A percentile compares a stretch with the other conserved stretches of the same genome.
Conservation (phyloP, 2,888 invertebrate species). For the Drosophila barbarae region DNA sequence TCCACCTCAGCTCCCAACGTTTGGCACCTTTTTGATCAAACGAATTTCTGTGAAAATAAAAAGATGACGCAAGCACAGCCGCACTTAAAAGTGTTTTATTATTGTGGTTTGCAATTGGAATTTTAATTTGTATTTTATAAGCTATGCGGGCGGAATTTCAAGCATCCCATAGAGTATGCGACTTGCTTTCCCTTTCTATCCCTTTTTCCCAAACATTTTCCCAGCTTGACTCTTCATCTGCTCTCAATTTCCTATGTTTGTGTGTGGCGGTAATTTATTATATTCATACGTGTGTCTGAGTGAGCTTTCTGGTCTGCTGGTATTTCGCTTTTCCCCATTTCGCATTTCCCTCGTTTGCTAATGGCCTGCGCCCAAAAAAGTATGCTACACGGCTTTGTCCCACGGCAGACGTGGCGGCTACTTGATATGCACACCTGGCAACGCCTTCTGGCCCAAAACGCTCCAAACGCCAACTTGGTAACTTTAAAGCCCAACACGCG, state of each 20-base stretch:
- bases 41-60: constrained; percentile 8
- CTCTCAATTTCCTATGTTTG: constrained; percentile 16
- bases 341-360: constrained; percentile 46
- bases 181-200: constrained; percentile 1
- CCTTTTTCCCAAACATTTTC: background rate
- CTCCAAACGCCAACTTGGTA: constrained; percentile 5
- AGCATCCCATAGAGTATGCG: constrained; percentile 39
- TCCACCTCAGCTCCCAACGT: background rate
- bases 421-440: constrained; percentile 70
- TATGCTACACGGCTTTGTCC: constrained; percentile 36
- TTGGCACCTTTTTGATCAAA: background rate
- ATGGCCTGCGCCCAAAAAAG: constrained; percentile 54
- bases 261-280: constrained; percentile 58
- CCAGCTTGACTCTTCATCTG: constrained; percentile 11
- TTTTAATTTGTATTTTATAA: constrained; percentile 74
- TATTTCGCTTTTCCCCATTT: constrained; percentile 22
- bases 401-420: constrained; percentile 51
- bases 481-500: constrained; percentile 55
- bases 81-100: constrained; percentile 68
- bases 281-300: constrained; percentile 56
- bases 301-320: constrained; percentile 11
- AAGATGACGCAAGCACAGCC: constrained; percentile 19
- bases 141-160: constrained; percentile 68
- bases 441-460: constrained; percentile 43
- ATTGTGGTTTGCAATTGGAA: constrained; percentile 69